phyloP scores from a whole-genome alignment of 2,113 vertebrate genomes.

The Gobio gobio region DNA sequence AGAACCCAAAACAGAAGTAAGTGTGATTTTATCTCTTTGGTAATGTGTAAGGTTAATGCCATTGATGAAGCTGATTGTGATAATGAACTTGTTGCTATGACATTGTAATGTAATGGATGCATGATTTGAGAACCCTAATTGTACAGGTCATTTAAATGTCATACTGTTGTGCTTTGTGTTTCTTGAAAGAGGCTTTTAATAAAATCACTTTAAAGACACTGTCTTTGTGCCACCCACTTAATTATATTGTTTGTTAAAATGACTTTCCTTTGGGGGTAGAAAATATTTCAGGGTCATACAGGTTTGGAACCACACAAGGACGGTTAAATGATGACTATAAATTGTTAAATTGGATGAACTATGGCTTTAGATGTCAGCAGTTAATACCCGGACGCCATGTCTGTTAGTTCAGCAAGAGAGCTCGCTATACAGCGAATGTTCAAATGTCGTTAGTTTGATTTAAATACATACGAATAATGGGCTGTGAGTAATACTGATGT shows the following conservation, averaged over 20 bases:
- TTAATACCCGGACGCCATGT: neutral
- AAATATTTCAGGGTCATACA: no score
- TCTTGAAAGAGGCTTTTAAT: slow-evolving; percentile 77
- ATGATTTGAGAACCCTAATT: slow-evolving; percentile 77
- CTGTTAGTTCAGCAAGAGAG: no score
- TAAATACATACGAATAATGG: neutral
- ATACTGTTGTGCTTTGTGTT: slow-evolving; percentile 74
- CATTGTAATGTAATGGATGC: slow-evolving; percentile 77
- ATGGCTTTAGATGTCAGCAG: neutral
- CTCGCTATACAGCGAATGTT: no score
- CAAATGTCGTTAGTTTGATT: neutral
- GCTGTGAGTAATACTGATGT: neutral
- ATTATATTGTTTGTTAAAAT: neutral
- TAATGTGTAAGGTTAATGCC: slow-evolving; percentile 71
- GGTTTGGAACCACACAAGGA: no score
- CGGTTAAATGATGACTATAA: neutral
- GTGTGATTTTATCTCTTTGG: slow-evolving; percentile 63
- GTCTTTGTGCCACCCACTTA: neutral
- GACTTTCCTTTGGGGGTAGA: neutral
- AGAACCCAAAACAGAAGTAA: slow-evolving; percentile 54
- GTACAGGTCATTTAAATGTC: slow-evolving; percentile 76
- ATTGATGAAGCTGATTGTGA: slow-evolving; percentile 58
- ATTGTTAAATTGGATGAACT: neutral
- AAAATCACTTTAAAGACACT: slow-evolving; percentile 67
- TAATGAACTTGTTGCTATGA: slow-evolving; percentile 59